Base-by-base conservation (phyloP, 2,888 invertebrate species). In the Megaustenia siamemsis region DNA sequence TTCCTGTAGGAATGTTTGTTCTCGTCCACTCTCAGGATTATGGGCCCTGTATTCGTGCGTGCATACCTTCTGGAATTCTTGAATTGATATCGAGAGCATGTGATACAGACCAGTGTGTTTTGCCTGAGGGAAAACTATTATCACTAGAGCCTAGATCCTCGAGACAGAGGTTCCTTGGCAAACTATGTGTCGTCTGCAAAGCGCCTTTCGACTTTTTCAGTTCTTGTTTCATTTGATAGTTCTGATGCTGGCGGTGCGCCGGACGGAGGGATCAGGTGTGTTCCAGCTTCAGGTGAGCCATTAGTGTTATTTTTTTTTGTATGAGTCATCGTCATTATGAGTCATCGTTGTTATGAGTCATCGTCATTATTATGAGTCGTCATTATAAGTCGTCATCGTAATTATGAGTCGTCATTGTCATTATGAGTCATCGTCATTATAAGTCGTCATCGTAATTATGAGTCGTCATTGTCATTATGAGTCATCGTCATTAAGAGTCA, bases 301-400 rank as follows among this genome's bases (percentile, higher is more conserved):
- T 12, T 79, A 45, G 82, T 89, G 69, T 83, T 89, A 43, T 85
- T 82, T 45, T 76, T 86, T 38, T 68, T 49, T 69, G 28, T 53
- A 60, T 60, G 38, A 53, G 32, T 75, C 60, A 5, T n/a, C n/a
- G n/a, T n/a, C n/a, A n/a, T n/a, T n/a, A n/a, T n/a, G n/a, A n/a
- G n/a, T n/a, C n/a, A n/a, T n/a, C n/a, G n/a, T n/a, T n/a, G n/a
- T n/a, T n/a, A n/a, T n/a, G n/a, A n/a, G n/a, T n/a, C n/a, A n/a
- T n/a, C n/a, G n/a, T n/a, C n/a, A n/a, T n/a, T n/a, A n/a, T n/a
- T n/a, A n/a, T n/a, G n/a, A n/a, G n/a, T n/a, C n/a, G n/a, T n/a
- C n/a, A n/a, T n/a, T n/a, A n/a, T n/a, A n/a, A n/a, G n/a, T n/a
- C n/a, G n/a, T n/a, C n/a, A n/a, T n/a, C n/a, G n/a, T n/a, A n/a